These are phyloP conservation scores for Micromys minutus DNA, from an alignment of 2,113 vertebrate species.

Conservation along the genomic window DNA sequence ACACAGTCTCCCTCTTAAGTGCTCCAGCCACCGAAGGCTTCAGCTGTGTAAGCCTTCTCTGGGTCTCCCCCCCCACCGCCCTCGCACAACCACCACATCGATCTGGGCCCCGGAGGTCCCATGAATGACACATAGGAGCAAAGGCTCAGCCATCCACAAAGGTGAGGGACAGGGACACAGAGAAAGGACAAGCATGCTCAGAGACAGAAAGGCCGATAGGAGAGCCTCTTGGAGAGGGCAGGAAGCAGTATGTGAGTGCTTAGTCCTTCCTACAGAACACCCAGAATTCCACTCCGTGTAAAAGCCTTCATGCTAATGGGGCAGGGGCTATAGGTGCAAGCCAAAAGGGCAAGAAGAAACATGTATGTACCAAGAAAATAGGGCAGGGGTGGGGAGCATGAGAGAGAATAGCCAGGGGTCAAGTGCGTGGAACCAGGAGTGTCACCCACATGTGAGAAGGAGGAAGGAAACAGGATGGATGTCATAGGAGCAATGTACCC, in stretches of 20 bases:
- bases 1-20: slow-evolving; percentile 83
- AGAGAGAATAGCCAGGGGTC: not conserved
- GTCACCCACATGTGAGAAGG: too few relatives aligned
- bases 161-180: not conserved
- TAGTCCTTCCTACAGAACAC: not conserved
- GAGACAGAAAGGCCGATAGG: not conserved
- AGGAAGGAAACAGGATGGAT: not conserved
- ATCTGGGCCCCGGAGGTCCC: slow-evolving; percentile 61
- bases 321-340: not conserved
- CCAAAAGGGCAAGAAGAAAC: not conserved
- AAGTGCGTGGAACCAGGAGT: accelerated
- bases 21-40: slow-evolving; percentile 73
- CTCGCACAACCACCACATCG: not conserved
- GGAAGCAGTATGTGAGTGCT: too few relatives aligned
- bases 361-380: too few relatives aligned
- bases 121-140: slow-evolving; percentile 34
- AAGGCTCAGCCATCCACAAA: not conserved
- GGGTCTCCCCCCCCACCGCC: not conserved
- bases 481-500: not conserved
- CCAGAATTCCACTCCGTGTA: not conserved
- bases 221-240: too few relatives aligned
- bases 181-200: not conserved
- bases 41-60: slow-evolving; percentile 26
- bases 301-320: not conserved
- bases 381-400: too few relatives aligned